Evolutionary conservation across 2,888 invertebrate genomes (phyloP), one percentile per base, ranked within the genome.

Genomic region (Meganola albula): DNA sequence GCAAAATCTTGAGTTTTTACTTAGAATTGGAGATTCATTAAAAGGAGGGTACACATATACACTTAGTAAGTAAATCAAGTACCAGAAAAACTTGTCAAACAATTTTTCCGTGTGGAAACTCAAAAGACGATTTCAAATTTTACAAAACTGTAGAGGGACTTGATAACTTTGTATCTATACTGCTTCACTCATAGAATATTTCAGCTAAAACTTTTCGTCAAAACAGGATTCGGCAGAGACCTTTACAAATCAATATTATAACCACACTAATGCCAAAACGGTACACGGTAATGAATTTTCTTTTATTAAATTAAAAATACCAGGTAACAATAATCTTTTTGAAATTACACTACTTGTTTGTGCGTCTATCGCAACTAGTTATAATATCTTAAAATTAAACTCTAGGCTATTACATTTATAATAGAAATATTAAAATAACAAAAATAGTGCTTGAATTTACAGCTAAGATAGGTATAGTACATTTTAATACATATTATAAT

Each of bases 1-100:
- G 58, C 67, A 63, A 65, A 68, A 53, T 56, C 44, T 56, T 54
- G 60, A 48, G 44, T 11, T 10, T 49, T 57, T 59, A 64, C 52
- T 73, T 70, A 73, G 71, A 74, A 72, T 74, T 74, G 31, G 32
- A 28, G n/a, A n/a, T n/a, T n/a, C n/a, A n/a, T n/a, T n/a, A n/a
- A 34, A 44, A 51, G 44, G 44, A 46, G 54, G 31, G 44, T 44
- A 37, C 39, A 48, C 42, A 43, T n/a, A n/a, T n/a, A n/a, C n/a
- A n/a, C n/a, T n/a, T n/a, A n/a, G n/a, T n/a, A n/a, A n/a, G n/a
- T n/a, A n/a, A n/a, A n/a, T n/a, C n/a, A n/a, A n/a, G n/a, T n/a
- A n/a, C n/a, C n/a, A n/a, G n/a, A n/a, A n/a, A n/a, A n/a, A n/a
- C n/a, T n/a, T n/a, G n/a, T n/a, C n/a, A n/a, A n/a, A n/a, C n/a